Conservation (phyloP, 2,888 invertebrate species). For the Cataglyphis cursor region DNA sequence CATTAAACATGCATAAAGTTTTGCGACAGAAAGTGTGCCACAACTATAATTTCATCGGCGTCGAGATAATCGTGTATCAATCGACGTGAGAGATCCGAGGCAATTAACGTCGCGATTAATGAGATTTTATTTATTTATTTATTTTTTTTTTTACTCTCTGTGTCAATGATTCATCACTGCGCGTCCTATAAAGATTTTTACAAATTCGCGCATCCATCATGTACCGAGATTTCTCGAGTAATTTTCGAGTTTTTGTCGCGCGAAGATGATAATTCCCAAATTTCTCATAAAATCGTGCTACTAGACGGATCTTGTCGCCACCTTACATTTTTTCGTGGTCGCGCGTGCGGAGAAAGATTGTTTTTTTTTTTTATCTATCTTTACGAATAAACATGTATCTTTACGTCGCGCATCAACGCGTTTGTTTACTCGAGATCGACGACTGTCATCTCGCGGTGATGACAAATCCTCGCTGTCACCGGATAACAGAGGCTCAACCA, state of each 20-base stretch:
- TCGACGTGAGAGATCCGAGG: slow-evolving; percentile 25
- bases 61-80: slow-evolving; percentile 24
- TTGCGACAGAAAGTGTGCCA: neutral
- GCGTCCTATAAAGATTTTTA: neutral
- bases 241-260: neutral
- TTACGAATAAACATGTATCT: neutral
- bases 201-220: neutral
- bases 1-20: neutral
- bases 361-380: neutral
- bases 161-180: neutral
- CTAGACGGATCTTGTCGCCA: neutral
- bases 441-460: slow-evolving; percentile 30
- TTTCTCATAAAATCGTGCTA: neutral
- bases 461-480: slow-evolving; percentile 38
- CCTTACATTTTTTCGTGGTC: neutral
- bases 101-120: slow-evolving; percentile 26
- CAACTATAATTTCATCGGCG: slow-evolving; percentile 1
- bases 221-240: neutral
- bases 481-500: slow-evolving; percentile 62
- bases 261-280: neutral
- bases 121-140: neutral
- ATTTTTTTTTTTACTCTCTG: neutral
- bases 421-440: slow-evolving; percentile 34
- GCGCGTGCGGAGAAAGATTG: neutral
- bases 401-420: neutral